phyloP scores from a whole-genome alignment of 1,140 invertebrate species.

The Rhopalosiphum maidis region DNA sequence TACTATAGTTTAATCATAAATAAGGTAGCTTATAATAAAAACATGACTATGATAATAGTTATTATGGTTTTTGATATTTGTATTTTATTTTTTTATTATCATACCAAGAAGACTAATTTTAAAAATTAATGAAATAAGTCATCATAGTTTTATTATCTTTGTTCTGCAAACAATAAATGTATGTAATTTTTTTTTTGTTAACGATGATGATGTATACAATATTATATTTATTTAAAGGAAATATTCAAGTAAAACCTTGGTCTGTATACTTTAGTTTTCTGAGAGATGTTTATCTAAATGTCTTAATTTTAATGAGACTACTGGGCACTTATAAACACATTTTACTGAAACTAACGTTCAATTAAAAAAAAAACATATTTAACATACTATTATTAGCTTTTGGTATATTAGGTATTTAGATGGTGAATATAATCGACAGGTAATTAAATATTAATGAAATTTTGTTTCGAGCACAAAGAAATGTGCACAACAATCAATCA shows the following conservation, averaged over 20 bases:
- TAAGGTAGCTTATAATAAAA: background rate
- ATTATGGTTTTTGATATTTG: background rate
- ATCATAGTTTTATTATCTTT: background rate
- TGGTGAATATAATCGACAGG: background rate
- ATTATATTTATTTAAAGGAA: slow-evolving; percentile 17
- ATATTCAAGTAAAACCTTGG: slow-evolving; percentile 17
- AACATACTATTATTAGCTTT: background rate
- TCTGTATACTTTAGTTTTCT: background rate
- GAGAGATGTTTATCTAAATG: background rate
- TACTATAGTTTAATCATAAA: background rate
- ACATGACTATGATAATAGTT: background rate
- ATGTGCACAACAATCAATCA: background rate
- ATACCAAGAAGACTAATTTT: background rate
- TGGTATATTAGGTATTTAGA: background rate
- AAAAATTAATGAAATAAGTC: background rate
- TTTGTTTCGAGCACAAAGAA: background rate
- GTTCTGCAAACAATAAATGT: background rate
- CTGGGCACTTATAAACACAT: background rate
- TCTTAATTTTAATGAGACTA: background rate
- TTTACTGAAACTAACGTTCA: slow-evolving; percentile 2
- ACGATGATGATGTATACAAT: background rate
- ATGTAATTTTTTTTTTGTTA: background rate
- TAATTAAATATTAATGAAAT: background rate
- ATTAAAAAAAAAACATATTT: background rate
- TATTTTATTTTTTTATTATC: background rate